Conservation (phyloP, 2,888 invertebrate genomes). For the Geotrupes spiniger region DNA sequence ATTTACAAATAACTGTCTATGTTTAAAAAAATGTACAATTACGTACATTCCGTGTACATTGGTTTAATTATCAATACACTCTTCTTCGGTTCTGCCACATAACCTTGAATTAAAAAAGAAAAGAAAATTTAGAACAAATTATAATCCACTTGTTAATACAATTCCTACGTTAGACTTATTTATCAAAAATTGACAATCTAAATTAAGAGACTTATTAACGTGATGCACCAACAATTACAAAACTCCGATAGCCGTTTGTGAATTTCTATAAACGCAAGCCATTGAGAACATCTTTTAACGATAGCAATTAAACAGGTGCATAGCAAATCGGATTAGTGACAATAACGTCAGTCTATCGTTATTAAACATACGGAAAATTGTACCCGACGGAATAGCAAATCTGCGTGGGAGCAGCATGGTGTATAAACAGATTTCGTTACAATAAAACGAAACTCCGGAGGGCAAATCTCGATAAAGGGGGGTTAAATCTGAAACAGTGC, state of each 20-base stretch:
- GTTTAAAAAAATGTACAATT: slow-evolving; percentile 17
- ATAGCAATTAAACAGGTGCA: slow-evolving; percentile 20
- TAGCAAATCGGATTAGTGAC: slow-evolving; percentile 17
- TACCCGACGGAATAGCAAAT: slow-evolving; percentile 38
- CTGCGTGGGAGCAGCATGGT: slow-evolving; percentile 47
- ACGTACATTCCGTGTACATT: background rate
- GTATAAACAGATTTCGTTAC: slow-evolving; percentile 44
- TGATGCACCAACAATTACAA: too few relatives aligned
- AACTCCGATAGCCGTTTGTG: too few relatives aligned
- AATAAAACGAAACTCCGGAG: slow-evolving; percentile 25
- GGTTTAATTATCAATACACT: slow-evolving; percentile 14
- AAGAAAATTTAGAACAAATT: background rate
- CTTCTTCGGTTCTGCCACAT: slow-evolving; percentile 18
- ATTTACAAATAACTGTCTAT: too few relatives aligned
- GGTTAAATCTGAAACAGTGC: slow-evolving; percentile 23
- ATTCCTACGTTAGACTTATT: too few relatives aligned
- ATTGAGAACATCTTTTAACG: background rate
- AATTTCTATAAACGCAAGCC: background rate
- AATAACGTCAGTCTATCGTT: slow-evolving; percentile 9
- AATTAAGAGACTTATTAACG: too few relatives aligned
- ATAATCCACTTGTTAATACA: background rate
- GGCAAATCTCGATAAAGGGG: slow-evolving; percentile 31
- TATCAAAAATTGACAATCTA: too few relatives aligned
- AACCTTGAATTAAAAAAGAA: slow-evolving; percentile 14
- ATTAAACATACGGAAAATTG: slow-evolving; percentile 13